Conservation (phyloP, 2,888 invertebrate genomes). For the Hydrotaea cyrtoneurina region DNA sequence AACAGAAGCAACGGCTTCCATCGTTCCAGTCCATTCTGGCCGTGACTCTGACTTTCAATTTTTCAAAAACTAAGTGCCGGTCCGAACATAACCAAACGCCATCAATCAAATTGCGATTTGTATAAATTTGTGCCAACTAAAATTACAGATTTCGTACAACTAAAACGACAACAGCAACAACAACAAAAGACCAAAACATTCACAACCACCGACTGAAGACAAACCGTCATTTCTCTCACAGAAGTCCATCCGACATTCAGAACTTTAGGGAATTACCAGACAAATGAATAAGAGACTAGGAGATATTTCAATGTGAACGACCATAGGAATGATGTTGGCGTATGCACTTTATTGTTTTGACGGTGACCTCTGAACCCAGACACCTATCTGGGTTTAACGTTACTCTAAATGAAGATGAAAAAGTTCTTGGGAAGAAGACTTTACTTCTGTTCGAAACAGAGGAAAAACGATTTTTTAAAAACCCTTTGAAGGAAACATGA, state of each 20-base stretch:
- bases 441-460: too few species aligned
- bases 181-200: constrained; percentile 6
- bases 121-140: constrained; percentile 52
- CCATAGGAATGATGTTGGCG: background rate
- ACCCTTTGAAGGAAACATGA: too few species aligned
- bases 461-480: too few species aligned
- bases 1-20: constrained; percentile 17
- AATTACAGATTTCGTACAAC: constrained; percentile 3
- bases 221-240: background rate
- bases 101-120: constrained; percentile 67
- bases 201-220: background rate
- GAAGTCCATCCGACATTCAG: background rate
- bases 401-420: too few species aligned
- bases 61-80: constrained; percentile 54
- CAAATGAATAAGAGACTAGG: background rate
- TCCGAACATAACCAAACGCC: constrained; percentile 53
- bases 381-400: background rate
- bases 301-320: background rate
- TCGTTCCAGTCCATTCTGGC: background rate
- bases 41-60: background rate
- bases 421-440: too few species aligned
- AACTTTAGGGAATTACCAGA: background rate
- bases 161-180: too few species aligned
- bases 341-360: background rate
- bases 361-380: background rate